A percentile compares a stretch with the other conserved stretches of the same genome.
Evolutionary conservation across 1,140 invertebrate species (phyloP).

Genomic region (Lordiphosa mommai): DNA sequence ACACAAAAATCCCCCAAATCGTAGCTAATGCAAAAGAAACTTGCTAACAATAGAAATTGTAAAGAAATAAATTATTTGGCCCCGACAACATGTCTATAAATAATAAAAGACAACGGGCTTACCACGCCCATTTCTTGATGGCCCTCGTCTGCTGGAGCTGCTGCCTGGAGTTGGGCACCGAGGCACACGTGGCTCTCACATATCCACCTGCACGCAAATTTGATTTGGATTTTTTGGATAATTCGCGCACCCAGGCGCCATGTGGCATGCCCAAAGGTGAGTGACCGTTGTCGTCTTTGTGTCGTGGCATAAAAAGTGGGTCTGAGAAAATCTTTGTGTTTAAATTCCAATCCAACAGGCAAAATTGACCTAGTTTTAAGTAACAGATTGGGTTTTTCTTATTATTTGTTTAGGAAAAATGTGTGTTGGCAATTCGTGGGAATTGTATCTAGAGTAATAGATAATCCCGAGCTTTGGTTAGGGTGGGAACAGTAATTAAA

Average conservation of each 20-base stretch:
- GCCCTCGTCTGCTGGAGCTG: conserved; percentile 31
- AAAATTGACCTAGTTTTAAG: no score
- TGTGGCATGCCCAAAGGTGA: conserved; percentile 98
- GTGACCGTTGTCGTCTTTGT: conserved; percentile 32
- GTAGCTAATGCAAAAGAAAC: conserved; percentile 44
- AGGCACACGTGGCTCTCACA: conserved; percentile 90
- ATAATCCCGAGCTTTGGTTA: no score
- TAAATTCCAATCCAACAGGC: no score
- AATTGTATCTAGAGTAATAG: no score
- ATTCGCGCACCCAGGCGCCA: conserved; percentile 91
- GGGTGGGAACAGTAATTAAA: no score
- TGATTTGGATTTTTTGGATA: conserved; percentile 96
- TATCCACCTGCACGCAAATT: conserved; percentile 92
- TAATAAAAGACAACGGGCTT: conserved; percentile 36
- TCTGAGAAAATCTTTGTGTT: conserved; percentile 30
- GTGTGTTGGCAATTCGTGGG: no score
- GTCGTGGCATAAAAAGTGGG: neutral
- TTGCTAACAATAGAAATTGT: conserved; percentile 43
- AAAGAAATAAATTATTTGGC: conserved; percentile 50
- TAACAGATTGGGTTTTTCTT: no score
- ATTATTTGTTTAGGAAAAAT: no score
- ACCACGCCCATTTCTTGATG: conserved; percentile 14
- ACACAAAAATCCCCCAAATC: conserved; percentile 24
- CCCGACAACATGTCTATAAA: conserved; percentile 51
- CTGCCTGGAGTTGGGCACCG: conserved; percentile 47